Evolutionary conservation across 1,140 invertebrate species (phyloP).

Genomic region (Aradophagus sp.): DNA sequence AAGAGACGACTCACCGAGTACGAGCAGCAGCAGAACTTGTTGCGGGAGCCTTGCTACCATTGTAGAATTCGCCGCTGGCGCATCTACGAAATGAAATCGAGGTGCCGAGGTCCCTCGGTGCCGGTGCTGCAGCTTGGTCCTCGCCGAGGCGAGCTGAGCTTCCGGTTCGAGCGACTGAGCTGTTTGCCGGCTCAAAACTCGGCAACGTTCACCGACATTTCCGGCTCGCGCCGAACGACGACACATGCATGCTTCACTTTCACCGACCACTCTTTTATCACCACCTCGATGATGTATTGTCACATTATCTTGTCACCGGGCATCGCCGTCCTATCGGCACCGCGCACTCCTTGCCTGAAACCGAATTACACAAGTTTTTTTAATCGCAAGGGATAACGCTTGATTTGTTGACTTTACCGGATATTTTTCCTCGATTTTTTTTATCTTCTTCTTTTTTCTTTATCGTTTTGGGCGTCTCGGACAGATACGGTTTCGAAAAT

Average conservation of each 20-base stretch:
- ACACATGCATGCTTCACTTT: constrained; percentile 24
- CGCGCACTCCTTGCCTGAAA: constrained; percentile 28
- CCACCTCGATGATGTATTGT: constrained; percentile 22
- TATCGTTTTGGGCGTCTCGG: no score
- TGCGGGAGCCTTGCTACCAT: constrained; percentile 71
- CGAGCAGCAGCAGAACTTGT: constrained; percentile 72
- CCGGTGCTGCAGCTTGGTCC: constrained; percentile 63
- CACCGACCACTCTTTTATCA: constrained; percentile 30
- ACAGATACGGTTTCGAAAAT: no score
- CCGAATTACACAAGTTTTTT: no score
- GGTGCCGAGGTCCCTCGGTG: constrained; percentile 27
- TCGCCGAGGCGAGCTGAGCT: no score
- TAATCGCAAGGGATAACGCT: no score
- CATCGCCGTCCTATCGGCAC: constrained; percentile 17
- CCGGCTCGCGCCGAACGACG: not conserved
- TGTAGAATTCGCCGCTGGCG: constrained; percentile 66
- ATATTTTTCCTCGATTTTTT: no score
- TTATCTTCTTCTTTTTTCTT: no score
- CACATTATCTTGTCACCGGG: constrained; percentile 29
- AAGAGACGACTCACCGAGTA: constrained; percentile 70
- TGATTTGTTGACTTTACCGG: no score
- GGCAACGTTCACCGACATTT: constrained; percentile 2
- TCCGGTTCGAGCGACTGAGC: no score
- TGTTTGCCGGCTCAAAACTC: no score
- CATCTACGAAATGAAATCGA: constrained; percentile 72